Conservation (phyloP, 2,888 invertebrate species). For the Crioceris asparagi region DNA sequence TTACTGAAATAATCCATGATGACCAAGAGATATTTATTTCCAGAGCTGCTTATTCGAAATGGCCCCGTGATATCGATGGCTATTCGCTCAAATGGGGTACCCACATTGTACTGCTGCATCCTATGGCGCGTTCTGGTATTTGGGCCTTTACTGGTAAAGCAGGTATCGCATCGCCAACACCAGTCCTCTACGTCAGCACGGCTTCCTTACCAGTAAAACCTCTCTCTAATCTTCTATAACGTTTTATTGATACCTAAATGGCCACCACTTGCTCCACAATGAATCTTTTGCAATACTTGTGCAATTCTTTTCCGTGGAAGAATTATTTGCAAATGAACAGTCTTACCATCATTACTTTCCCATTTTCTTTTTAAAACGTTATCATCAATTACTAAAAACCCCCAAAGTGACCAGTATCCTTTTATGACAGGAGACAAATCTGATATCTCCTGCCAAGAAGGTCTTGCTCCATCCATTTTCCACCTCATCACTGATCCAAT, state of each 20-base stretch:
- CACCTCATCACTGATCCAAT: too few relatives aligned
- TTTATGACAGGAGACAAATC: too few relatives aligned
- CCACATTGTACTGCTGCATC: slow-evolving; percentile 4
- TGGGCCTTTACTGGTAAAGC: slow-evolving; percentile 4
- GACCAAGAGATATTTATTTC: slow-evolving; percentile 14
- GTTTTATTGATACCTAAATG: slow-evolving; percentile 5
- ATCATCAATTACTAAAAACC: too few relatives aligned
- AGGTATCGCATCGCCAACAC: slow-evolving; percentile 2
- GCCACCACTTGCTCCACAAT: neutral
- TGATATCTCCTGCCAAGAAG: too few relatives aligned
- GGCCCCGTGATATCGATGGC: slow-evolving; percentile 19
- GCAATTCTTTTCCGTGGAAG: too few relatives aligned
- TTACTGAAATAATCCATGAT: slow-evolving; percentile 18
- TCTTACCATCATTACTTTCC: too few relatives aligned
- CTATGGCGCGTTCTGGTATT: slow-evolving; percentile 7
- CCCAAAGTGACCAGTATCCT: too few relatives aligned
- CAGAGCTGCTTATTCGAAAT: slow-evolving; percentile 13
- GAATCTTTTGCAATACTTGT: slow-evolving; percentile 2
- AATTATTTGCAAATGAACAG: too few relatives aligned
- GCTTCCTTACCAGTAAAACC: slow-evolving; percentile 5
- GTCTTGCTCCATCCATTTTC: too few relatives aligned
- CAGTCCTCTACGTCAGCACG: slow-evolving; percentile 4
- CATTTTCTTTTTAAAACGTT: too few relatives aligned
- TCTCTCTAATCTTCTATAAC: slow-evolving; percentile 2
- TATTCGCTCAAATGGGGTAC: slow-evolving; percentile 17